These are phyloP conservation scores for Dryobotodes eremita DNA, from an alignment of 2,888 invertebrate species.

Conservation along the genomic window DNA sequence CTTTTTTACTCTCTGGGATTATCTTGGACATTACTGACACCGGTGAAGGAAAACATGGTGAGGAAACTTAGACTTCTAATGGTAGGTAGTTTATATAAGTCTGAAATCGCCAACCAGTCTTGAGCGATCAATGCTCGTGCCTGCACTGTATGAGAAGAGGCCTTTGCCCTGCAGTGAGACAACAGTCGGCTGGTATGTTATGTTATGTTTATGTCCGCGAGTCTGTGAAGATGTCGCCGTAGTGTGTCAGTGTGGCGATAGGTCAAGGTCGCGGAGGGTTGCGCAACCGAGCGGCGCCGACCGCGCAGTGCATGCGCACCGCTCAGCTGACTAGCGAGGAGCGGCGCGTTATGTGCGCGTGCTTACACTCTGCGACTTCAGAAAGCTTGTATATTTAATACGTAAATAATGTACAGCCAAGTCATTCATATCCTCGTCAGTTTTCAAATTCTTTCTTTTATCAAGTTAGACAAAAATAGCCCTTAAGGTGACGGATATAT, in stretches of 20 bases:
- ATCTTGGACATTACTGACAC: too few relatives aligned
- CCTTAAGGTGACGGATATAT: not conserved
- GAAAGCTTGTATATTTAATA: not conserved
- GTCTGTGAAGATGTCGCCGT: not conserved
- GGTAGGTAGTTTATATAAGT: too few relatives aligned
- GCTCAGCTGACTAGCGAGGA: not conserved
- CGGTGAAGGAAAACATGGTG: too few relatives aligned
- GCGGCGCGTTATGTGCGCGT: too few relatives aligned
- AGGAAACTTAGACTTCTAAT: too few relatives aligned
- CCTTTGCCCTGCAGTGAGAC: too few relatives aligned
- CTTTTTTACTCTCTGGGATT: too few relatives aligned
- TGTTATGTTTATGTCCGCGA: not conserved
- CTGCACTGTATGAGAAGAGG: too few relatives aligned
- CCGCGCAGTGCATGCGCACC: not conserved
- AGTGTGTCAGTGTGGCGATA: slow-evolving; percentile 13
- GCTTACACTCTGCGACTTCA: not conserved
- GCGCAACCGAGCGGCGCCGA: slow-evolving; percentile 1
- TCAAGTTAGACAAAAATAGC: not conserved
- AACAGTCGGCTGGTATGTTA: too few relatives aligned
- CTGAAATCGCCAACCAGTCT: too few relatives aligned
- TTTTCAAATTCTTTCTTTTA: not conserved
- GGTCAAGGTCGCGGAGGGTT: slow-evolving; percentile 30
- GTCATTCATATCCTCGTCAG: not conserved
- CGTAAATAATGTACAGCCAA: not conserved
- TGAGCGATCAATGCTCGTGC: too few relatives aligned